These are phyloP conservation scores for Caenorhabditis virilis DNA, from an alignment of 2,888 invertebrate genomes.

Conservation along the genomic window DNA sequence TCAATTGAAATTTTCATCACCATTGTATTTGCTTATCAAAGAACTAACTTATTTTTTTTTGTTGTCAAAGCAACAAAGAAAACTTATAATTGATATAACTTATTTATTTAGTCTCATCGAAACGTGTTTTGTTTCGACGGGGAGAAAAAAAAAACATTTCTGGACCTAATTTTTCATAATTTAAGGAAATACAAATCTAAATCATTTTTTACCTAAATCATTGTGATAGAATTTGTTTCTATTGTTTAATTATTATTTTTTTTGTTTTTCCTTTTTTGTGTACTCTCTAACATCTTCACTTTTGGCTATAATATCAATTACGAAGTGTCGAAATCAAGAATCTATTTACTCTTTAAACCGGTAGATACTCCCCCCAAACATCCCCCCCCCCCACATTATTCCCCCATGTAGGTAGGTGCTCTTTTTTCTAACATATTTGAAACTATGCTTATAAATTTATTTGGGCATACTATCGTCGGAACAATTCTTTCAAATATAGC, in stretches of 20 bases:
- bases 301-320: slow-evolving; percentile 7
- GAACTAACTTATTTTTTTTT: neutral
- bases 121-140: neutral
- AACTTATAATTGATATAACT: too few species aligned
- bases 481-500: slow-evolving; percentile 40
- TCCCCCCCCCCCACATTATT: neutral
- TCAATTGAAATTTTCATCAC: too few species aligned
- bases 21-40: too few species aligned
- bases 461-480: slow-evolving; percentile 34
- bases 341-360: slow-evolving; percentile 39
- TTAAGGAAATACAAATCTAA: too few species aligned
- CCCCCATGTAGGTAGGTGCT: too few species aligned
- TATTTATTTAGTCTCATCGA: neutral
- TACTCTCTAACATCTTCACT: slow-evolving; percentile 6
- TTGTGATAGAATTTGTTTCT: neutral
- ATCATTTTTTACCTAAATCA: too few species aligned
- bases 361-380: slow-evolving; percentile 22
- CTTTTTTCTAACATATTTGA: neutral
- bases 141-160: too few species aligned
- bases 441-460: slow-evolving; percentile 2
- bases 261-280: too few species aligned
- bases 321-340: slow-evolving; percentile 21
- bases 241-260: too few species aligned
- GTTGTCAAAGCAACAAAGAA: neutral
- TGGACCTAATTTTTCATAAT: too few species aligned